Evolutionary conservation across 2,797 vertebrate genomes (phyloP), one percentile per base, ranked within the genome.

Genomic region (Naso thynnoides): DNA sequence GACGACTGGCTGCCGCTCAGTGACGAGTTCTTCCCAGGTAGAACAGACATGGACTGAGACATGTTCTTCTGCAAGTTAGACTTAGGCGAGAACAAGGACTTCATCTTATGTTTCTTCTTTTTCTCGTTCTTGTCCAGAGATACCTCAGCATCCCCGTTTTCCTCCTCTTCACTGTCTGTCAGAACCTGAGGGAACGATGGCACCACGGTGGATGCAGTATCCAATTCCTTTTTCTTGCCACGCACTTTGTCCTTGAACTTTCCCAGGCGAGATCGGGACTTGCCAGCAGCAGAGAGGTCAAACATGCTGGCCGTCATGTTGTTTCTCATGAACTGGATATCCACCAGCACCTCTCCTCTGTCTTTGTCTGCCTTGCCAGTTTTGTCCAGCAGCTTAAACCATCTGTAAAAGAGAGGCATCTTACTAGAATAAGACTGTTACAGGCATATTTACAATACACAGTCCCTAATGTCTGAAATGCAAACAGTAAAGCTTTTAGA

Each of bases 231-330:
- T 75, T 94, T 95, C 89, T 96, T 98, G 23, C 96, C 96, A 33
- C 95, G 96, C 10, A 99, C 90, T 83, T 97, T 99, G 90, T 99
- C 96, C 79, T 97, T 98, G n/a, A 99, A 90, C 77, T 98, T 99
- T 58, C 97, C 96, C 9, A 99, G 93, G 0, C 96, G 94, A 1
- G 96, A 97, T 29, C 95, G 95, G 2, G 96, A 83, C 76, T 97
- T 99, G 63, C 97, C 97, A 2, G 95, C 93, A 70, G 93, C 8
- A 0, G 98, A 98, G 26, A 99, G 95, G 59, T 99, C 98, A 0
- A 98, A 98, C 98, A 99, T 98, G 90, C 98, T 99, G 79, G 95
- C 96, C 0, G 97, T 99, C 96, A 99, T 94, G 91, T 96, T 97
- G 94, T 96, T 98, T 67, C 96, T 96, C 93, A 96, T 94, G 23